A percentile compares a stretch with the other conserved stretches of the same genome.
phyloP scores from a whole-genome alignment of 2,113 vertebrate genomes.

The Gallinago undulata region DNA sequence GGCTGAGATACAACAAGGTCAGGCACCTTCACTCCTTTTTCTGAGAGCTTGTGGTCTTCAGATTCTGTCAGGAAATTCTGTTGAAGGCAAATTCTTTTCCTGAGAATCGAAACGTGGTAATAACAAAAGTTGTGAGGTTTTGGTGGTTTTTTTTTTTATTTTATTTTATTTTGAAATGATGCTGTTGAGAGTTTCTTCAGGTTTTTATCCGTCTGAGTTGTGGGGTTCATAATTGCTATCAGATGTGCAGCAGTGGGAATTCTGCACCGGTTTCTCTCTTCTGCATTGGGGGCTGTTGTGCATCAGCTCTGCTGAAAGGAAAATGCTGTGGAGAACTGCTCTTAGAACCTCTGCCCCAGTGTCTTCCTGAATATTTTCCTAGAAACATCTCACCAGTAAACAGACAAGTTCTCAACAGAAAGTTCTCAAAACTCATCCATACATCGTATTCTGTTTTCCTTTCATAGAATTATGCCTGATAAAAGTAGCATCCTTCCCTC shows the following conservation, averaged over 20 bases:
- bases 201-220: background rate
- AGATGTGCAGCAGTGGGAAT: background rate
- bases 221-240: background rate
- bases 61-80: background rate
- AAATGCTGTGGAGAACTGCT: background rate
- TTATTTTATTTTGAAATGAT: background rate
- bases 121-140: background rate
- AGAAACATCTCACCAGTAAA: background rate
- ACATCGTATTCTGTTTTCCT: background rate
- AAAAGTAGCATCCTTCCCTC: background rate
- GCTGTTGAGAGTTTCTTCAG: background rate
- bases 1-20: conserved; percentile 11
- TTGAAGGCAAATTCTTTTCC: background rate
- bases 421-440: background rate
- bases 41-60: background rate
- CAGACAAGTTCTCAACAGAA: background rate
- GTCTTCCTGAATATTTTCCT: background rate
- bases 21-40: conserved; percentile 11
- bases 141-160: background rate
- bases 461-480: fast-evolving
- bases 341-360: background rate
- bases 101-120: background rate
- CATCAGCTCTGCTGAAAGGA: background rate
- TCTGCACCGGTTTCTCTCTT: background rate
- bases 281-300: background rate